These are phyloP conservation scores for Anneissia japonica DNA, from an alignment of 35 echinoderm and acorn worm genomes.

Conservation along the genomic window DNA sequence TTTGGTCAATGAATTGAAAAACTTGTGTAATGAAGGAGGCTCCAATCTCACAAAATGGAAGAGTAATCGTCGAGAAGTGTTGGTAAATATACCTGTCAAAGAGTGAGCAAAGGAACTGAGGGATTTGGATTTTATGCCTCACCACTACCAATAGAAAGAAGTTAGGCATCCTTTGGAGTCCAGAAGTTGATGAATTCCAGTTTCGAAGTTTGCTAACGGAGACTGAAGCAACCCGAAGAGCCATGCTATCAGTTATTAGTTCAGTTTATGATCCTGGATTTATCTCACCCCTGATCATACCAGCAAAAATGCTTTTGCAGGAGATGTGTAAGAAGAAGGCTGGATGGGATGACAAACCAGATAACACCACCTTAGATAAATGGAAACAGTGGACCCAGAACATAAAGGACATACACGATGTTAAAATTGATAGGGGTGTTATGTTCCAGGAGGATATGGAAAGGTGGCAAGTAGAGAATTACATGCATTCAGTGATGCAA, in stretches of 20 bases:
- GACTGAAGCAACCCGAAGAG: slow-evolving; percentile 29
- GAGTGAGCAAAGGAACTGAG: slow-evolving; percentile 31
- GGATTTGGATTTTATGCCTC: slow-evolving; percentile 19
- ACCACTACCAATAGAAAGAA: slow-evolving; percentile 40
- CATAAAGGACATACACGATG: slow-evolving; percentile 15
- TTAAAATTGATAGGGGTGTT: slow-evolving; percentile 19
- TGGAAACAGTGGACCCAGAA: slow-evolving; percentile 46
- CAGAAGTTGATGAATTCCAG: slow-evolving; percentile 43
- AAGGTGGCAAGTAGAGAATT: slow-evolving; percentile 29
- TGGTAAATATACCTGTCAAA: slow-evolving; percentile 28
- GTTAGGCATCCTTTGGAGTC: slow-evolving; percentile 44
- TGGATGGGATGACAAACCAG: slow-evolving; percentile 43
- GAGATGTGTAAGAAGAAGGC: slow-evolving; percentile 10
- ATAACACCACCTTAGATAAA: neutral
- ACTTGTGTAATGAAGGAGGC: slow-evolving; percentile 22
- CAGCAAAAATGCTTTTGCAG: slow-evolving; percentile 35
- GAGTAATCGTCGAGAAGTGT: slow-evolving; percentile 16
- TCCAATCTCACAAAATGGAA: slow-evolving; percentile 58
- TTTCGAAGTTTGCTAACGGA: slow-evolving; percentile 36
- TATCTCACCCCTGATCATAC: slow-evolving; percentile 7
- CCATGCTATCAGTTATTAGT: slow-evolving; percentile 25
- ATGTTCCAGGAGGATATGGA: slow-evolving; percentile 3
- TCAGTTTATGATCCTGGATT: slow-evolving; percentile 60
- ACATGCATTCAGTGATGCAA: slow-evolving; percentile 49
- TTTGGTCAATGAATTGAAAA: slow-evolving; percentile 18